These are phyloP conservation scores for Micrasema minimum DNA, from an alignment of 1,140 invertebrate species.

Conservation along the genomic window DNA sequence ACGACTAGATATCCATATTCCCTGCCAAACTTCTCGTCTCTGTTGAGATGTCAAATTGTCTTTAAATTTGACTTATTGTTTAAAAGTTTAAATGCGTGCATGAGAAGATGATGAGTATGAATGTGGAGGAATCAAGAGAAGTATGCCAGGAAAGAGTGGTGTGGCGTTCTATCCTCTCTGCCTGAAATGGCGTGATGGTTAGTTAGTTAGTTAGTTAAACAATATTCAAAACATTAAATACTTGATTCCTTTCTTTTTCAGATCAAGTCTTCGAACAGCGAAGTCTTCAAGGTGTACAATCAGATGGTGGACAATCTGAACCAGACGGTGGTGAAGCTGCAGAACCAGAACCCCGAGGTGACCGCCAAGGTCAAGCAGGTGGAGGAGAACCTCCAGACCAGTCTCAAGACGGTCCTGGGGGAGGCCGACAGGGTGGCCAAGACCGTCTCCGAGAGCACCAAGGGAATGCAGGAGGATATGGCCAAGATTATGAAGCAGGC, in stretches of 20 bases:
- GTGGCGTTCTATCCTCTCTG: no score
- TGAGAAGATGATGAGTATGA: no score
- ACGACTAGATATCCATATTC: no score
- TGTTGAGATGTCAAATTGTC: no score
- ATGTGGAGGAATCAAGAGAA: no score
- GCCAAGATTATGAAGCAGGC: conserved; percentile 47
- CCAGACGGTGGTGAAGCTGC: conserved; percentile 43
- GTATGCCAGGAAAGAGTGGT: no score
- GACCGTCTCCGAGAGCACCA: conserved; percentile 44
- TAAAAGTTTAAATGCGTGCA: no score
- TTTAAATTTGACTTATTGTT: no score
- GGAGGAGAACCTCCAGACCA: conserved; percentile 44
- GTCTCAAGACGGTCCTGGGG: conserved; percentile 46
- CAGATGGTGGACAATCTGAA: conserved; percentile 48
- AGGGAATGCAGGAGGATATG: conserved; percentile 45
- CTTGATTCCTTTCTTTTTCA: conserved; percentile 25
- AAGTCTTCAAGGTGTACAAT: conserved; percentile 37
- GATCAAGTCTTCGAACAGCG: conserved; percentile 36
- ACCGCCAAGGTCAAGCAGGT: conserved; percentile 41
- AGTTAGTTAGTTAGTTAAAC: no score
- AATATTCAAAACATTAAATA: no score
- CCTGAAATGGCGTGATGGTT: no score
- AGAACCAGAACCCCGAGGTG: conserved; percentile 45
- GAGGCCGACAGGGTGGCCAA: conserved; percentile 48
- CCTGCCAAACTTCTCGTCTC: no score